Evolutionary conservation across 1,140 invertebrate species (phyloP).

Genomic region (Camponotus floridanus): DNA sequence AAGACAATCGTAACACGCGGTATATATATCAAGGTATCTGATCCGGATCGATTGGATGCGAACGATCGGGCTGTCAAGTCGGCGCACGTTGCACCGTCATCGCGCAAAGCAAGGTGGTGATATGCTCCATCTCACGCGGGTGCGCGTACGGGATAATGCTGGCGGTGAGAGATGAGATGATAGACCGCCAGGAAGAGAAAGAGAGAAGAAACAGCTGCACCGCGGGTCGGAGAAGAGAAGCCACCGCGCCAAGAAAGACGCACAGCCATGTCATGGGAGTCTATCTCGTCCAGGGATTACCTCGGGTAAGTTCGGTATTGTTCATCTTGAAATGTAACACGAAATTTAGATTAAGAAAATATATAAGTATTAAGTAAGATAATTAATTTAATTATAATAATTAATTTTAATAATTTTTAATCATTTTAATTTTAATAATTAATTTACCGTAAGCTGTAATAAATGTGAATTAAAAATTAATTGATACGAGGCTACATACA

Average conservation of each 20-base stretch:
- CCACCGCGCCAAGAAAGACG: slow-evolving; percentile 68
- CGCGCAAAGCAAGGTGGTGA: slow-evolving; percentile 34
- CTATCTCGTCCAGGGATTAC: slow-evolving; percentile 85
- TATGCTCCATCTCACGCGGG: slow-evolving; percentile 50
- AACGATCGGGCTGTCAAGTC: slow-evolving; percentile 2
- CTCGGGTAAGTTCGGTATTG: slow-evolving; percentile 79
- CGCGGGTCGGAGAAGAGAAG: slow-evolving; percentile 58
- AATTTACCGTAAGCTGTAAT: background rate
- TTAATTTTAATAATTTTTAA: too few relatives aligned
- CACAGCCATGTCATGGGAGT: slow-evolving; percentile 86
- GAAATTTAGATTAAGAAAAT: background rate
- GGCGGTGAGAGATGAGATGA: slow-evolving; percentile 80
- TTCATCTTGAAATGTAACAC: background rate
- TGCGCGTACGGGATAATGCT: slow-evolving; percentile 75
- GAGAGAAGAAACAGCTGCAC: slow-evolving; percentile 73
- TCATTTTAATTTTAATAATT: too few relatives aligned
- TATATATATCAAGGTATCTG: background rate
- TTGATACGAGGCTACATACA: background rate
- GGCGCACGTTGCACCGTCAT: slow-evolving; percentile 7
- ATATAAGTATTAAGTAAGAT: background rate
- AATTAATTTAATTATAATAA: background rate
- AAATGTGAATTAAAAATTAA: background rate
- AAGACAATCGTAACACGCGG: slow-evolving; percentile 10
- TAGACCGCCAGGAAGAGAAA: slow-evolving; percentile 70
- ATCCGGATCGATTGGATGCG: slow-evolving; percentile 30